These are phyloP conservation scores for Lingula anatina DNA, from an alignment of 2,888 invertebrate genomes.

Conservation along the genomic window DNA sequence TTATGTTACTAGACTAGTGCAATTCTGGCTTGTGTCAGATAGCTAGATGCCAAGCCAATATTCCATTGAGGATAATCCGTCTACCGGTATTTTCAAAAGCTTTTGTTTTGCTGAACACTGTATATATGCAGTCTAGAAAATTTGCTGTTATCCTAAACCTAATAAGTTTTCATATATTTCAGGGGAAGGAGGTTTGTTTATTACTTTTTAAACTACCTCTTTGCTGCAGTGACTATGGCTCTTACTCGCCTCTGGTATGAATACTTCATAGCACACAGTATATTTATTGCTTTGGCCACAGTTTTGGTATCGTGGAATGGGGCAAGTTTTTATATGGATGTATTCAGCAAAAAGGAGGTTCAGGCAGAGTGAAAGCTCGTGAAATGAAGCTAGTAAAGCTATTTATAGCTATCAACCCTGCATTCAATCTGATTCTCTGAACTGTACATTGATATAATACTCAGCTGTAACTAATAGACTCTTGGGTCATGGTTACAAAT, in stretches of 20 bases:
- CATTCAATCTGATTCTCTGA: no score
- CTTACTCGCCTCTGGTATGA: slow-evolving; percentile 26
- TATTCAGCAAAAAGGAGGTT: slow-evolving; percentile 27
- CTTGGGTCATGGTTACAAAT: no score
- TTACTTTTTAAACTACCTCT: slow-evolving; percentile 24
- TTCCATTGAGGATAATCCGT: no score
- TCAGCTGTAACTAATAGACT: no score
- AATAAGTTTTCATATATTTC: no score
- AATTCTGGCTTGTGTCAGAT: no score
- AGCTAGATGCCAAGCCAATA: no score
- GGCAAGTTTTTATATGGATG: slow-evolving; percentile 39
- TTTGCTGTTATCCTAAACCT: not conserved
- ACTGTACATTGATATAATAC: no score
- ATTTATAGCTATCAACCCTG: no score
- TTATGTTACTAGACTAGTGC: no score
- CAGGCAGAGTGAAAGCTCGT: slow-evolving; percentile 7
- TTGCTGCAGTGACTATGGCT: slow-evolving; percentile 21
- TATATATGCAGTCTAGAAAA: not conserved
- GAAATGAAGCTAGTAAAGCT: no score
- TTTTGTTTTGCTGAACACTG: not conserved
- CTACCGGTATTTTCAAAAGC: not conserved
- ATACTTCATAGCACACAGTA: slow-evolving; percentile 28
- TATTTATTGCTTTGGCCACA: slow-evolving; percentile 20
- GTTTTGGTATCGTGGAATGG: slow-evolving; percentile 28
- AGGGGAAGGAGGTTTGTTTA: slow-evolving; percentile 24